Evolutionary conservation across 2,113 vertebrate genomes (phyloP), one percentile per base, ranked within the genome.

Genomic region (Onychostruthus taczanowskii): DNA sequence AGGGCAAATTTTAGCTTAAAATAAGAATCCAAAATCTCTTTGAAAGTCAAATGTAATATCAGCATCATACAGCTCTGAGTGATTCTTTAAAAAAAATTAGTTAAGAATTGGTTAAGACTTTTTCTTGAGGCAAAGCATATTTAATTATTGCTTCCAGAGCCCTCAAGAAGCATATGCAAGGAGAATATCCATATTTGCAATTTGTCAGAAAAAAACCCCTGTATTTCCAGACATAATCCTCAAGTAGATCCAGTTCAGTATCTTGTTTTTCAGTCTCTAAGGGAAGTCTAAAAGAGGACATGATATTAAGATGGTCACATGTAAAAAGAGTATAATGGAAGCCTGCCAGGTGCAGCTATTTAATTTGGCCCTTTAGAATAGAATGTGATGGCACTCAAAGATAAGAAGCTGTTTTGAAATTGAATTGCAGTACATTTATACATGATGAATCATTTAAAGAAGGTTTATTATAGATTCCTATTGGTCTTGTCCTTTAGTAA

Each of bases 331-430:
- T 58, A 23, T 18, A 35, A 61, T 85, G 81, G 91, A 85, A 53
- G 26, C 23, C 64, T 68, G 44, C 47, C 61, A 84, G 58, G 22
- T 93, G 44, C 68, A 92, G 24, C 63, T 86, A 4, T 95, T 94
- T 93, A 43, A 73, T 93, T 75, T 93, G 72, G 11, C 44, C 61
- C 56, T 92, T 88, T 67, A 1, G 44, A 86, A 59, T 11, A 78
- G 27, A 80, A 55, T 23, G 41, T 33, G 33, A 79, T 10, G 1
- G 55, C 50, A 47, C 30, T 89, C 74, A 73, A 62, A 86, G 49
- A 61, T 85, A 93, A 84, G 28, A 35, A 88, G 49, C 84, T 79
- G 28, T 49, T 95, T 84, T 56, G 86, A 92, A 95, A 97, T 73
- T 53, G 58, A 83, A 84, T 86, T 74, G 35, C 69, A 22, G 41